Base-by-base conservation (phyloP, 1,140 invertebrate species). In the Drosophila lowei region DNA sequence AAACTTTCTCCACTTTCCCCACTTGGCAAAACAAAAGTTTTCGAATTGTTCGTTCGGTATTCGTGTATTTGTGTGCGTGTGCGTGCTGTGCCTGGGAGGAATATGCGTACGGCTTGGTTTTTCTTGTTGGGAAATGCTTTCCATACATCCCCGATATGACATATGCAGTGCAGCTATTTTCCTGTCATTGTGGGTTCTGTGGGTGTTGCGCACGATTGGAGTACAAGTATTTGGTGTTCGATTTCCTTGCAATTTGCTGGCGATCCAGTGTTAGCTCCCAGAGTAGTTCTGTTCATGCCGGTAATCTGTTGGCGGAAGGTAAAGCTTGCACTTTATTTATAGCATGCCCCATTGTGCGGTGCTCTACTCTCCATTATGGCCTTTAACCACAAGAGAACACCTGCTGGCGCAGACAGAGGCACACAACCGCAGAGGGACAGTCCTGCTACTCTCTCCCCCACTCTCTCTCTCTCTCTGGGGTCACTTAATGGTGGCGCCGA, bases 251-350 rank as follows among this genome's bases (percentile, higher is more conserved):
- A 6, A 8, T n/a, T 21, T 21, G 34, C 21, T 8, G 1, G 28
- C 7, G 8, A 30, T 8, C 30, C 34, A 38, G 34, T 13, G 34
- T 9, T 4, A 8, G 23, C 8, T 41, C 21, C 57, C 34, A 8
- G 34, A 38, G 34, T 13, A 38, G 47, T 30, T 47, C 21, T 3
- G 57, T 38, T 43, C 43, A 15, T 21, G n/a, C 21, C 13, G 30
- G 15, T 67, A 55, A 54, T 53, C 46, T 44, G 11, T 13, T 4
- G n/a, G 16, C 4, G 34, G 16, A 34, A 13, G 50, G 15, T 30
- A 41, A 52, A 48, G 44, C 52, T 49, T 72, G 54, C 60, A 66
- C 59, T 84, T 59, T 77, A 79, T 79, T 79, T 84, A 80, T 74
- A 86, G 77, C 57, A 23, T 23, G 34, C 47, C 34, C 34, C 54